phyloP scores from a whole-genome alignment of 2,888 invertebrate species.

The Diabrotica balteata region DNA sequence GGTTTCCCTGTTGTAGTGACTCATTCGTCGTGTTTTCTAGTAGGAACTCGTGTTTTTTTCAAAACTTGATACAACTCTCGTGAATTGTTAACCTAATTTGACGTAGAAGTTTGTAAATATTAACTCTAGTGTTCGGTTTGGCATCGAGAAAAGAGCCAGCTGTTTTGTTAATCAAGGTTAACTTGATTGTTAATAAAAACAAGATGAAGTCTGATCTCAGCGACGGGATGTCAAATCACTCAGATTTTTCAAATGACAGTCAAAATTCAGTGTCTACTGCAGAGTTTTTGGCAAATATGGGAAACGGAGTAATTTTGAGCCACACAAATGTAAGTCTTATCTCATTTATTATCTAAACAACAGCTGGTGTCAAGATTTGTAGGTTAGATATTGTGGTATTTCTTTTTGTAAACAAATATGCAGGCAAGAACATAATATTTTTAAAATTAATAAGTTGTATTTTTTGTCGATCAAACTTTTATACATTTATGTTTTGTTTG shows the following conservation, averaged over 20 bases:
- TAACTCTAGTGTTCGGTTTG: conserved; percentile 22
- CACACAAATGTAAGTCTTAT: conserved; percentile 53
- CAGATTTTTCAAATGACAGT: conserved; percentile 60
- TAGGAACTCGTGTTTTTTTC: conserved; percentile 16
- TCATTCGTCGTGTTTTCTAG: conserved; percentile 53
- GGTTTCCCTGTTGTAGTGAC: conserved; percentile 57
- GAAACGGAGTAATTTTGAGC: conserved; percentile 52
- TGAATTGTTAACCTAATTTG: conserved; percentile 27
- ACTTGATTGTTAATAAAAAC: conserved; percentile 24
- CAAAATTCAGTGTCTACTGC: conserved; percentile 57
- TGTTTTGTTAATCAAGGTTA: conserved; percentile 48
- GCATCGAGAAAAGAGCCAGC: conserved; percentile 33
- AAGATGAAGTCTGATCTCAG: conserved; percentile 59
- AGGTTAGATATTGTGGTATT: conserved; percentile 9
- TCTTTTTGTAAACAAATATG: neutral
- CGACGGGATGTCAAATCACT: conserved; percentile 58
- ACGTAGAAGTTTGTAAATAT: conserved; percentile 11
- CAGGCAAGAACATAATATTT: too few relatives aligned
- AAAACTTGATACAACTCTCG: neutral
- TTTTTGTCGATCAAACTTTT: too few relatives aligned
- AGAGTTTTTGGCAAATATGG: conserved; percentile 55
- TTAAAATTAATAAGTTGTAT: too few relatives aligned
- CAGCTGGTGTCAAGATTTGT: neutral
- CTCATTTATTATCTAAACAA: neutral
- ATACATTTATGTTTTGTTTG: too few relatives aligned